A percentile compares a stretch with the other conserved stretches of the same genome.
phyloP scores from a whole-genome alignment of 2,113 vertebrate genomes.

The Xenopus borealis region DNA sequence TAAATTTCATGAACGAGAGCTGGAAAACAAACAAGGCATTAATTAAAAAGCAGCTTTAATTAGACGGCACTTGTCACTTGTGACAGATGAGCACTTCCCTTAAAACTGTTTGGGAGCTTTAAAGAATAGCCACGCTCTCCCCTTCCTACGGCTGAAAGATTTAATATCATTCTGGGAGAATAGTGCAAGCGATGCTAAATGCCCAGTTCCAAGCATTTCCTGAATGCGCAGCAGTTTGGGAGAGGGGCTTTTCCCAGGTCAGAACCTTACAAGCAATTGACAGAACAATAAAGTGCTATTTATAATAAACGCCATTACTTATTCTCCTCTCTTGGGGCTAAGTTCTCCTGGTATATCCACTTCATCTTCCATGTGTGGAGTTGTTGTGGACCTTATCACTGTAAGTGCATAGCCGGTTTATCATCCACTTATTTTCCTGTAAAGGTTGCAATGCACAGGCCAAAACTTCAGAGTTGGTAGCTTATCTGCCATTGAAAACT shows the following conservation, averaged over 20 bases:
- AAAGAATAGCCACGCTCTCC: slow-evolving; percentile 53
- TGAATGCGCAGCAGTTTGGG: slow-evolving; percentile 62
- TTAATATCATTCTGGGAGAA: slow-evolving; percentile 61
- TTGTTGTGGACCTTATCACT: too few species aligned
- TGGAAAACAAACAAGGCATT: slow-evolving; percentile 36
- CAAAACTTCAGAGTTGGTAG: too few species aligned
- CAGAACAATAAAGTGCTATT: slow-evolving; percentile 26
- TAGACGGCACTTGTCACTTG: slow-evolving; percentile 55
- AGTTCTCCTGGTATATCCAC: too few species aligned
- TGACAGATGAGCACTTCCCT: slow-evolving; percentile 67
- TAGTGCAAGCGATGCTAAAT: slow-evolving; percentile 40
- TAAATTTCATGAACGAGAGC: slow-evolving; percentile 44
- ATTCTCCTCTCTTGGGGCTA: too few species aligned
- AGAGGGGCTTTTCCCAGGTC: slow-evolving; percentile 62
- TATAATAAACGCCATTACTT: background rate
- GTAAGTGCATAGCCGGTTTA: too few species aligned
- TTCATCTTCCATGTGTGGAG: too few species aligned
- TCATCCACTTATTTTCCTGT: too few species aligned
- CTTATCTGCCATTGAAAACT: too few species aligned
- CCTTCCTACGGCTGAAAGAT: slow-evolving; percentile 58
- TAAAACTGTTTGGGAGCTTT: slow-evolving; percentile 53
- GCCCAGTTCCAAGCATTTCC: slow-evolving; percentile 58
- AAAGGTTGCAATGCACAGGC: too few species aligned
- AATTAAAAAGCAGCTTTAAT: slow-evolving; percentile 59
- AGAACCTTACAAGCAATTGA: slow-evolving; percentile 60